phyloP scores from a whole-genome alignment of 2,113 vertebrate species.

The Orthonyx spaldingii region DNA sequence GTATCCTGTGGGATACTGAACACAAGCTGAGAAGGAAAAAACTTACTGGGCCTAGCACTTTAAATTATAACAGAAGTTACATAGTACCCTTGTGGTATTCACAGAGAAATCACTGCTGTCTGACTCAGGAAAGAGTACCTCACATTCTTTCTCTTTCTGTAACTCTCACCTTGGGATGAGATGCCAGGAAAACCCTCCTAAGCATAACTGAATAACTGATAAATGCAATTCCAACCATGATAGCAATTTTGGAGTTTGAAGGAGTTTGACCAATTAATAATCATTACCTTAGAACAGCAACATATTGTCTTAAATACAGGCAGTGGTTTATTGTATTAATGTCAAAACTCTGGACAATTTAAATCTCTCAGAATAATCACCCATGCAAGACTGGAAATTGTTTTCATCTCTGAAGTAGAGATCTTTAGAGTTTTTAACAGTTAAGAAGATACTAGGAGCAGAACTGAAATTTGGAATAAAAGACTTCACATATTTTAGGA shows the following conservation, averaged over 20 bases:
- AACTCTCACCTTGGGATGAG: not conserved
- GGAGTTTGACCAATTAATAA: not conserved
- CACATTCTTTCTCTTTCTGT: not conserved
- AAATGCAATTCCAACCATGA: not conserved
- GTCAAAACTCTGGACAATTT: not conserved
- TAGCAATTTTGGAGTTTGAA: not conserved
- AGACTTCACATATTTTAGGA: not conserved
- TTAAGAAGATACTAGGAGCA: not conserved
- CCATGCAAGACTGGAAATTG: not conserved
- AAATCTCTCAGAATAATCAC: not conserved
- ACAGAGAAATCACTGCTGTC: not conserved
- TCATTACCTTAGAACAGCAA: not conserved
- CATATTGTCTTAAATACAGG: not conserved
- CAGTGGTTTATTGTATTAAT: not conserved
- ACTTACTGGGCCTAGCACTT: not conserved
- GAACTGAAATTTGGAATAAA: not conserved
- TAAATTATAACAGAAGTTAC: not conserved
- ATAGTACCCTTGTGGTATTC: not conserved
- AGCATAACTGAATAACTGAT: not conserved
- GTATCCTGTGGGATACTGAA: not conserved
- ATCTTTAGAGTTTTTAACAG: not conserved
- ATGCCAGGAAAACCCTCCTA: not conserved
- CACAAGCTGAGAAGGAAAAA: not conserved
- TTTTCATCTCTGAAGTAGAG: not conserved
- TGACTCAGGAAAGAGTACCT: not conserved